A percentile compares a stretch with the other conserved stretches of the same genome.
These are phyloP conservation scores for Deroptyus accipitrinus DNA, from an alignment of 2,113 vertebrate genomes.

Conservation along the genomic window DNA sequence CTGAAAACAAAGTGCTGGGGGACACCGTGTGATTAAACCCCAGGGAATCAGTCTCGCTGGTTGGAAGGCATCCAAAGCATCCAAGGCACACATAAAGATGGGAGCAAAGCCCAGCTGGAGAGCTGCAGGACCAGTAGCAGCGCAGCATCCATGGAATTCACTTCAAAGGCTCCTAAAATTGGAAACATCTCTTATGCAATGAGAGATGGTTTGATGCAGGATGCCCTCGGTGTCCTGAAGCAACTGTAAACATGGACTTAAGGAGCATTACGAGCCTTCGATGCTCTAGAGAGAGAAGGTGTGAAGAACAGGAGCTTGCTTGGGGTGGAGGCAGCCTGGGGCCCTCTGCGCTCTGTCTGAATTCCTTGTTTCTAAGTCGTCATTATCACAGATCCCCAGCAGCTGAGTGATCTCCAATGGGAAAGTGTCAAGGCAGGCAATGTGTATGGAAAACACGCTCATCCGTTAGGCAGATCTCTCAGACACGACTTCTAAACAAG, in stretches of 20 bases:
- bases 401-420: slow-evolving; percentile 17
- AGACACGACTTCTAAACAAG: slow-evolving; percentile 9
- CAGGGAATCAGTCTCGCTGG: not conserved
- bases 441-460: not conserved
- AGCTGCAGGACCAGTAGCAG: not conserved
- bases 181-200: not conserved
- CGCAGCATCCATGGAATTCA: not conserved
- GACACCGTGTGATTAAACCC: not conserved
- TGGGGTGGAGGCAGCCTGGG: not conserved
- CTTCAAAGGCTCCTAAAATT: slow-evolving; percentile 4
- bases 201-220: not conserved
- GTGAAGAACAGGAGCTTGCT: not conserved
- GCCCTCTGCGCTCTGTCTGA: slow-evolving; percentile 1
- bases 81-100: not conserved
- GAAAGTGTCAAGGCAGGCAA: not conserved
- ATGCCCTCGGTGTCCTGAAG: not conserved
- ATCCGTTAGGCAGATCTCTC: not conserved
- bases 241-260: not conserved
- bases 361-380: slow-evolving; percentile 20
- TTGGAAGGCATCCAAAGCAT: slow-evolving; percentile 6
- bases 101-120: not conserved
- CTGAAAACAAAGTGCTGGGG: not conserved
- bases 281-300: not conserved
- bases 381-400: not conserved
- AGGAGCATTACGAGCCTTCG: not conserved